Base-by-base conservation (phyloP, 2,113 vertebrate species). In the Vanacampus margaritifer region DNA sequence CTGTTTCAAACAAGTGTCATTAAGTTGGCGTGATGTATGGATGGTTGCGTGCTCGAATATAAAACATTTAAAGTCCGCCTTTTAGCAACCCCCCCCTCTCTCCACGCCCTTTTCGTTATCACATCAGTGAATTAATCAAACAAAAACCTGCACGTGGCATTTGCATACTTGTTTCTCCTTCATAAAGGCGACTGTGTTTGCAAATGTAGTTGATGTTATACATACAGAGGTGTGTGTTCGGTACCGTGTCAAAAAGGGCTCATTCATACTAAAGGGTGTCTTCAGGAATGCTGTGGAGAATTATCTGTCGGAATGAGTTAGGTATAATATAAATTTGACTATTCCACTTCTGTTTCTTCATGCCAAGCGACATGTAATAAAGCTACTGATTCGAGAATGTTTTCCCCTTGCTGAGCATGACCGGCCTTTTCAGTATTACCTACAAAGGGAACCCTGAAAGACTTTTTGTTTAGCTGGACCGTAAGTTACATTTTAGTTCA, bases 61-160 rank as follows among this genome's bases (percentile, higher is more conserved):
- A 75, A 80, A 87, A 83, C 79, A 83, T 84, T 84, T 63, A 77
- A 78, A 74, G 64, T 72, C 46, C 28, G 28, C 35, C n/a, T 64
- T 56, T 4, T 53, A 35, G 17, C 28, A 35, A 24, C 13, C 1
- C 35, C 6, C 17, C 13, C 10, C 36, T 3, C 7, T 3, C 17
- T 12, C 9, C 48, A 3, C 7, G 23, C 35, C 24, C n/a, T n/a
- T 1, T 35, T 67, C 50, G 28, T 78, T 70, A 68, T 79, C 72
- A 70, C 59, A 51, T 68, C 74, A 51, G 67, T 39, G 67, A 71
- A 61, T 57, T 46, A 35, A 43, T 54, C 57, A 74, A 58, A 76
- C 41, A 72, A 78, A 73, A 73, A 65, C 13, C 12, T 56, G 12
- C 67, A 58, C 2, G 8, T 36, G 57, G n/a, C 12, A 39, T 37